phyloP scores from a whole-genome alignment of 1,140 invertebrate species.

The Pseudomyrmex sp. region DNA sequence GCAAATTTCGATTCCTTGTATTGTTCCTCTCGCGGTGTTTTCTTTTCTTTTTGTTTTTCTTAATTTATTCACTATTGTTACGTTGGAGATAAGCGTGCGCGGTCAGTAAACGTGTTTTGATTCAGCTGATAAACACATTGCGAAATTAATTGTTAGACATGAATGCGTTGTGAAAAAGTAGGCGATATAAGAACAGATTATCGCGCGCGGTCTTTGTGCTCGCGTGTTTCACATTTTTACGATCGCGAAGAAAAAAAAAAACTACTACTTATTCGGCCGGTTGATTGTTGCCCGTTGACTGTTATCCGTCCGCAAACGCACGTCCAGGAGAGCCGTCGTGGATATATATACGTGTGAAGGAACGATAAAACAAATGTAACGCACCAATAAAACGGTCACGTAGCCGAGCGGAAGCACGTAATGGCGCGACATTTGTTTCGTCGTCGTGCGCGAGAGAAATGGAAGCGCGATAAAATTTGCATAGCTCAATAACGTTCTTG shows the following conservation, averaged over 20 bases:
- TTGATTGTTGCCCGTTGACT: neutral
- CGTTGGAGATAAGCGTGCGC: too few relatives aligned
- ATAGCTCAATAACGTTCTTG: slow-evolving; percentile 37
- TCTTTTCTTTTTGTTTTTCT: neutral
- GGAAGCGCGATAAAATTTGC: slow-evolving; percentile 63
- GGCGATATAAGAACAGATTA: neutral
- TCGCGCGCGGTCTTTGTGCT: neutral
- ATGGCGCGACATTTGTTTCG: slow-evolving; percentile 64
- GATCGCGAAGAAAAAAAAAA: slow-evolving; percentile 6
- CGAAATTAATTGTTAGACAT: too few relatives aligned
- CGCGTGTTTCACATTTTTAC: slow-evolving; percentile 10
- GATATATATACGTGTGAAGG: slow-evolving; percentile 22
- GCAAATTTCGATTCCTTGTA: too few relatives aligned
- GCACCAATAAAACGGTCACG: slow-evolving; percentile 63
- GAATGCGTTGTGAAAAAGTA: neutral
- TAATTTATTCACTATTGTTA: neutral
- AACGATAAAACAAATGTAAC: slow-evolving; percentile 66
- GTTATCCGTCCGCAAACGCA: neutral
- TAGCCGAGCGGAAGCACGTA: slow-evolving; percentile 58
- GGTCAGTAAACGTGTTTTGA: neutral
- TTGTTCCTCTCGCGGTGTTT: neutral
- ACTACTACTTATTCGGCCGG: neutral
- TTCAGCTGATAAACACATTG: neutral
- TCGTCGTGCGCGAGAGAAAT: slow-evolving; percentile 32
- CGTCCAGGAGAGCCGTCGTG: neutral